Evolutionary conservation across 2,113 vertebrate species (phyloP).

Genomic region (Ptyas mucosa): DNA sequence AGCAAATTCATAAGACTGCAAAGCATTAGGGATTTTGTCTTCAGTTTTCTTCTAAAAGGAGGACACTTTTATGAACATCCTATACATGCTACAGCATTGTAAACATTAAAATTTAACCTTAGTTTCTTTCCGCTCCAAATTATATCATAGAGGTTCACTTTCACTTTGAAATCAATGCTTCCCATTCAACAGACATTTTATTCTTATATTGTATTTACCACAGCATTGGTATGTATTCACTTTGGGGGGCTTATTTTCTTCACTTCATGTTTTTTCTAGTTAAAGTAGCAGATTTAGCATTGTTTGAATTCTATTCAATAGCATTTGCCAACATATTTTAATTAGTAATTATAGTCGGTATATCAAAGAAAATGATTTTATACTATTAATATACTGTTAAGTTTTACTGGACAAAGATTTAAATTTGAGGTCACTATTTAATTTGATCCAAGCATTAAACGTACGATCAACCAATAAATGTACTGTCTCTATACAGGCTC

Average conservation of each 20-base stretch:
- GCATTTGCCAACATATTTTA: background rate
- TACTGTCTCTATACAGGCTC: background rate
- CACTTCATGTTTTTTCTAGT: background rate
- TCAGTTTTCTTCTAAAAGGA: conserved; percentile 7
- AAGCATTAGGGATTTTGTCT: conserved; percentile 25
- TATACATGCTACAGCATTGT: conserved; percentile 22
- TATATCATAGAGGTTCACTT: background rate
- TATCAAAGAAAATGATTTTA: conserved; percentile 6
- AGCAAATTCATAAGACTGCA: conserved; percentile 35
- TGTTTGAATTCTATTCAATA: background rate
- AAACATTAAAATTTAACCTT: conserved; percentile 5
- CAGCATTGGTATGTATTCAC: background rate
- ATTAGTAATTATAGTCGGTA: background rate
- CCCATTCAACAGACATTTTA: background rate
- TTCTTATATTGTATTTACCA: background rate
- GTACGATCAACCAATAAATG: background rate
- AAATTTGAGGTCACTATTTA: background rate
- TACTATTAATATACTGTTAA: background rate
- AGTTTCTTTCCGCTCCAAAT: background rate
- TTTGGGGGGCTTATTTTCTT: background rate
- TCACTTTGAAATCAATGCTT: background rate
- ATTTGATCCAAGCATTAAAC: background rate
- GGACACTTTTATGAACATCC: background rate
- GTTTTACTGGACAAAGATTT: background rate
- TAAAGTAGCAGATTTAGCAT: accelerated